A percentile compares a stretch with the other conserved stretches of the same genome.
phyloP scores from a whole-genome alignment of 2,113 vertebrate genomes.

The Carassius carassius region DNA sequence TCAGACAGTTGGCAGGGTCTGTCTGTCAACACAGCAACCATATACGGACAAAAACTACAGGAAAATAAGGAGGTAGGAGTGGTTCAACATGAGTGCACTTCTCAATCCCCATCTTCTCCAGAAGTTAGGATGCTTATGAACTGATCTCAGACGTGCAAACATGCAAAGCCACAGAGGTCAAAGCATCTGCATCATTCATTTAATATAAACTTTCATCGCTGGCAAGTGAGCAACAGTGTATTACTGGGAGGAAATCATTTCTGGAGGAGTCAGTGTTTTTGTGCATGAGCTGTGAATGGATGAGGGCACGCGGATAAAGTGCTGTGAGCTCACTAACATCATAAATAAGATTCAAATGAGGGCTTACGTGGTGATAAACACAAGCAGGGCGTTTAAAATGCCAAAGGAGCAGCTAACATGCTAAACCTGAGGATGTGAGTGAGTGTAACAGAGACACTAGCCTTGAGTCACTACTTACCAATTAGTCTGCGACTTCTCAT shows the following conservation, averaged over 20 bases:
- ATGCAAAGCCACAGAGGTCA: neutral
- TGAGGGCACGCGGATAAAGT: neutral
- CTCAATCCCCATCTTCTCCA: neutral
- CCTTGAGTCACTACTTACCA: conserved; percentile 72
- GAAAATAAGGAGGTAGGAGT: neutral
- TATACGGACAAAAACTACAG: neutral
- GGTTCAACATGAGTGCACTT: neutral
- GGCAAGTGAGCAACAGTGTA: neutral
- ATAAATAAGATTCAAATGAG: neutral
- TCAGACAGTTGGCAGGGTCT: neutral
- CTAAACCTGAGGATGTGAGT: conserved; percentile 18
- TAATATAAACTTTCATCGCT: neutral
- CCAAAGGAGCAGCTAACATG: conserved; percentile 17
- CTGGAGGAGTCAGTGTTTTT: neutral
- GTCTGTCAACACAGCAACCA: neutral
- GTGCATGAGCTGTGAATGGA: neutral
- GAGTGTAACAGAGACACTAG: neutral
- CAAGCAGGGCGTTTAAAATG: neutral
- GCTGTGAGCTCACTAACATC: neutral
- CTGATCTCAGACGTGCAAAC: neutral
- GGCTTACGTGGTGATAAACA: neutral
- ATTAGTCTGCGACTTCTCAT: conserved; percentile 83
- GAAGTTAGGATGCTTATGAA: neutral
- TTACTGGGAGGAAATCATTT: neutral
- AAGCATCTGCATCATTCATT: neutral